Percentiles rank a stretch among this genome's conserved stretches.
These are phyloP conservation scores for Syngnathus scovelli DNA, from an alignment of 2,113 vertebrate species.

Conservation along the genomic window DNA sequence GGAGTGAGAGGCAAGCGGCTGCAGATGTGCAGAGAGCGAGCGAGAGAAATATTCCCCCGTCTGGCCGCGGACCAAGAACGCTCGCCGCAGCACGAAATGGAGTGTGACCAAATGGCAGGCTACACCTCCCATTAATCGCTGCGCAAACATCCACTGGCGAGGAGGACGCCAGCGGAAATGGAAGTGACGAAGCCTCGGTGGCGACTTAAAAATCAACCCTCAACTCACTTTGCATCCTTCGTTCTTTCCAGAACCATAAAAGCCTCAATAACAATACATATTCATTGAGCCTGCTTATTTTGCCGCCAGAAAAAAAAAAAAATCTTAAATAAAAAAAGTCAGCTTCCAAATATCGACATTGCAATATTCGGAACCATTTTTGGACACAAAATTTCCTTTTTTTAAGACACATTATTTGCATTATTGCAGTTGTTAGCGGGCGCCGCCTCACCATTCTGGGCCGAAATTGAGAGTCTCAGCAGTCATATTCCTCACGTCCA, in stretches of 20 bases:
- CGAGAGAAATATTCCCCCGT: constrained; percentile 42
- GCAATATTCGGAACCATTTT: too few species aligned
- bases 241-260: not conserved
- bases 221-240: not conserved
- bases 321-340: too few species aligned
- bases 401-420: not conserved
- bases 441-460: constrained; percentile 80
- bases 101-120: constrained; percentile 43
- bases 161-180: constrained; percentile 4
- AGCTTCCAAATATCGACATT: too few species aligned
- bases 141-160: constrained; percentile 47
- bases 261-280: too few species aligned
- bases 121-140: constrained; percentile 48
- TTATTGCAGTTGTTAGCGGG: not conserved
- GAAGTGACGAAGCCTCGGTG: constrained; percentile 3
- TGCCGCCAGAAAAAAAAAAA: too few species aligned
- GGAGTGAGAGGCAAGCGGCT: constrained; percentile 33
- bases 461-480: constrained; percentile 93
- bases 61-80: constrained; percentile 64
- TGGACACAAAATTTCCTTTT: not conserved
- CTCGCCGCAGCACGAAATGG: constrained; percentile 55
- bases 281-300: too few species aligned
- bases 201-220: constrained; percentile 1
- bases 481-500: constrained; percentile 80
- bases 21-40: constrained; percentile 51